Evolutionary conservation across 1,140 invertebrate species (phyloP).

Genomic region (Drosophila bipectinata): DNA sequence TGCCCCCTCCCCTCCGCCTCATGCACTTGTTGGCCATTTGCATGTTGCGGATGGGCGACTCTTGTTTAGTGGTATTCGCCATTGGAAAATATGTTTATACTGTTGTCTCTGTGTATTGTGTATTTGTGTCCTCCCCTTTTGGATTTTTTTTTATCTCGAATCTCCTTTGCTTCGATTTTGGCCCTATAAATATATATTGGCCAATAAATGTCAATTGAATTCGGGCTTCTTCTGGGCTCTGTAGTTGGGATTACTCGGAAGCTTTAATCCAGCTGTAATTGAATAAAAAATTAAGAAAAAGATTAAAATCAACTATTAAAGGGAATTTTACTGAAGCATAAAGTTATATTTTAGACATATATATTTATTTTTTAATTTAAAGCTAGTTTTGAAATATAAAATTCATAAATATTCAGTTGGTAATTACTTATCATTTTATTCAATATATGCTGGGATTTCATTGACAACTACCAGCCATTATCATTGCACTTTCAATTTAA

Average conservation of each 20-base stretch:
- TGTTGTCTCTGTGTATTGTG: slow-evolving; percentile 17
- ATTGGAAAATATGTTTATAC: slow-evolving; percentile 45
- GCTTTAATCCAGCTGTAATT: slow-evolving; percentile 49
- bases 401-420: too few species aligned
- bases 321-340: too few species aligned
- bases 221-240: slow-evolving; percentile 36
- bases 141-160: slow-evolving; percentile 15
- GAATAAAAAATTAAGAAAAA: slow-evolving; percentile 25
- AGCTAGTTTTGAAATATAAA: too few species aligned
- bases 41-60: slow-evolving; percentile 43
- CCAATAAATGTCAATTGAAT: slow-evolving; percentile 79
- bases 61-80: slow-evolving; percentile 36
- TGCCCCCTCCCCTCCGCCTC: slow-evolving; percentile 2
- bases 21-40: slow-evolving; percentile 59
- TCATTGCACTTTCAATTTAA: slow-evolving; percentile 15
- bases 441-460: neutral
- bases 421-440: too few species aligned
- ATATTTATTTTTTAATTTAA: too few species aligned
- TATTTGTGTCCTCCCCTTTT: slow-evolving; percentile 15
- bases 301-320: neutral
- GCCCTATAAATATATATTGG: slow-evolving; percentile 75
- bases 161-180: slow-evolving; percentile 39
- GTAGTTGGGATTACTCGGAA: slow-evolving; percentile 8
- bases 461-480: neutral
- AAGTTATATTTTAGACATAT: too few species aligned